Evolutionary conservation across 2,113 vertebrate species (phyloP), one percentile per base, ranked within the genome.

Genomic region (Callithrix jacchus): DNA sequence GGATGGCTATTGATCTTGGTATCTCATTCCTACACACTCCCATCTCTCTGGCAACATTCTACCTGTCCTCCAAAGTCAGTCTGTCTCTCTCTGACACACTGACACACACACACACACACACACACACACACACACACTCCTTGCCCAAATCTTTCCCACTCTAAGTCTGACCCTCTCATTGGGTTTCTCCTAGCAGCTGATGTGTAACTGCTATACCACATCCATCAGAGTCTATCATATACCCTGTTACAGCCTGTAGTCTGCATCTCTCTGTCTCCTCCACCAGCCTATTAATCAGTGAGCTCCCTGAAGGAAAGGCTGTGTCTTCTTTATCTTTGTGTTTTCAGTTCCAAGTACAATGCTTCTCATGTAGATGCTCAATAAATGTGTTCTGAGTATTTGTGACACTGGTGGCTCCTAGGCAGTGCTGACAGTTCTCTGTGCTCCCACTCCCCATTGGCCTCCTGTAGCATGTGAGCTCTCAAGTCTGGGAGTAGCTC

Each of bases 231-330:
- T 47, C 45, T 30, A 61, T 68, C 45, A 12, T 5, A 11, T 4
- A 30, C 71, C 87, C 94, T 56, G 12, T n/a, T 10, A 12, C n/a
- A 80, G 92, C 6, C 4, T 87, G 56, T 25, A 40, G 88, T 79
- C 54, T 66, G 64, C 37, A 18, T 27, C 56, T n/a, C 87, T 97
- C 95, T 82, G 85, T 82, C 94, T 89, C 87, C 80, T 94, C 61
- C 90, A 95, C 61, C 73, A 93, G 92, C 95, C 87, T 76, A 76
- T 13, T 87, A 8, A 77, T 56, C 54, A 6, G 56, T 16, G 68
- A 93, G 82, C 82, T 95, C 27, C 54, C 56, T 32, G 45, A 93
- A 95, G 42, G 85, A 86, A 93, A 79, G 66, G 3, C 42, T 27
- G 32, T 86, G 71, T 68, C 79, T 89, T 84, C 89, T 82, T 85